These are phyloP conservation scores for Neocrepidodera transversa DNA, from an alignment of 2,888 invertebrate species.

Conservation along the genomic window DNA sequence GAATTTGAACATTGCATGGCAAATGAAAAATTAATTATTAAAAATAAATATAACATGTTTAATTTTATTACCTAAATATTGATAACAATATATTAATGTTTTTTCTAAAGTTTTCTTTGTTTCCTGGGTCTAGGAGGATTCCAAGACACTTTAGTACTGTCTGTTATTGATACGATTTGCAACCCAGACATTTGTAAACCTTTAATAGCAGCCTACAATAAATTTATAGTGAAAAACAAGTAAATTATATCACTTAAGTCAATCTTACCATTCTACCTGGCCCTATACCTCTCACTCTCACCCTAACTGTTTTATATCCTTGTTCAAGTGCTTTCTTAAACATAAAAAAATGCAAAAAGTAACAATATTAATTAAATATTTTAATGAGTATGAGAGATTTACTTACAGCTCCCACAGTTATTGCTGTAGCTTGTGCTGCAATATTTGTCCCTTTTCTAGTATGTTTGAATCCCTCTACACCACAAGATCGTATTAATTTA, in stretches of 20 bases:
- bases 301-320: constrained; percentile 78
- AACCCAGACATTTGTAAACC: constrained; percentile 92
- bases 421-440: constrained; percentile 94
- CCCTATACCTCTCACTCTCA: constrained; percentile 83
- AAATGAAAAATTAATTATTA: no score
- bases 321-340: constrained; percentile 74
- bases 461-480: constrained; percentile 94
- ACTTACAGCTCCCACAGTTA: constrained; percentile 75
- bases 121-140: constrained; percentile 85
- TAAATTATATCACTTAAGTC: constrained; percentile 14
- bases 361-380: background rate
- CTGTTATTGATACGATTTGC: constrained; percentile 91
- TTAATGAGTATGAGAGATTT: background rate
- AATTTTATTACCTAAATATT: no score
- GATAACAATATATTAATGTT: no score
- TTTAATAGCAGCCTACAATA: constrained; percentile 84
- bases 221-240: constrained; percentile 21
- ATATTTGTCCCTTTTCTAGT: constrained; percentile 95
- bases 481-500: constrained; percentile 76
- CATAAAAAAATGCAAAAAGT: constrained; percentile 6
- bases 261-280: constrained; percentile 83
- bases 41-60: no score
- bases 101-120: constrained; percentile 73
- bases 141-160: constrained; percentile 85
- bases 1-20: no score